A percentile compares a stretch with the other conserved stretches of the same genome.
Conservation (phyloP, 1,140 invertebrate genomes). For the Papilio helenus region DNA sequence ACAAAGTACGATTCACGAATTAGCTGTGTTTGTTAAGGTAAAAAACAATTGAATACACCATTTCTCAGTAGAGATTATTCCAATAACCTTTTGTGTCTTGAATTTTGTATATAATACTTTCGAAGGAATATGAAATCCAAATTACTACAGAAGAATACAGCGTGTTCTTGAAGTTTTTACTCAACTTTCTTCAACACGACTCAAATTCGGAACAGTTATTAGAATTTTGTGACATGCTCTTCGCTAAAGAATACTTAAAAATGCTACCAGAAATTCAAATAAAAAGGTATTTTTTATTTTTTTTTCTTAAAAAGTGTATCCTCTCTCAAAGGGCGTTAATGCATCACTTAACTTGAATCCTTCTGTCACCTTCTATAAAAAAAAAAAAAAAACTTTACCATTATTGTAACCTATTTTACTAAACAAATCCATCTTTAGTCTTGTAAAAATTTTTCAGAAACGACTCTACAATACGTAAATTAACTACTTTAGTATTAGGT, state of each 20-base stretch:
- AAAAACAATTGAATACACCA: not conserved
- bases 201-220: conserved; percentile 44
- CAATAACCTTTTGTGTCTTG: too few relatives aligned
- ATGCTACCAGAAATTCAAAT: conserved; percentile 68
- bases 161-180: conserved; percentile 65
- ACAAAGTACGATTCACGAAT: conserved; percentile 52
- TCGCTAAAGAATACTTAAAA: conserved; percentile 64
- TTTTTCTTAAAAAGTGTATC: not conserved
- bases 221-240: conserved; percentile 67
- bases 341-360: too few relatives aligned
- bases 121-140: conserved; percentile 64
- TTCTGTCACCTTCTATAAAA: too few relatives aligned
- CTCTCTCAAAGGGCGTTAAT: too few relatives aligned
- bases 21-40: conserved; percentile 71
- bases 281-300: conserved; percentile 52
- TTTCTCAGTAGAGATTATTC: not conserved
- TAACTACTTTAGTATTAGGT: conserved; percentile 67
- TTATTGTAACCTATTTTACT: too few relatives aligned
- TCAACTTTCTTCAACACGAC: conserved; percentile 59
- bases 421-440: not conserved
- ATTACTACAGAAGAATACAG: conserved; percentile 66
- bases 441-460: conserved; percentile 55
- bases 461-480: conserved; percentile 61
- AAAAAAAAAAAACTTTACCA: too few relatives aligned
- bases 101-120: too few relatives aligned